Evolutionary conservation across 2,888 invertebrate species (phyloP).

Genomic region (Pyralis farinalis): DNA sequence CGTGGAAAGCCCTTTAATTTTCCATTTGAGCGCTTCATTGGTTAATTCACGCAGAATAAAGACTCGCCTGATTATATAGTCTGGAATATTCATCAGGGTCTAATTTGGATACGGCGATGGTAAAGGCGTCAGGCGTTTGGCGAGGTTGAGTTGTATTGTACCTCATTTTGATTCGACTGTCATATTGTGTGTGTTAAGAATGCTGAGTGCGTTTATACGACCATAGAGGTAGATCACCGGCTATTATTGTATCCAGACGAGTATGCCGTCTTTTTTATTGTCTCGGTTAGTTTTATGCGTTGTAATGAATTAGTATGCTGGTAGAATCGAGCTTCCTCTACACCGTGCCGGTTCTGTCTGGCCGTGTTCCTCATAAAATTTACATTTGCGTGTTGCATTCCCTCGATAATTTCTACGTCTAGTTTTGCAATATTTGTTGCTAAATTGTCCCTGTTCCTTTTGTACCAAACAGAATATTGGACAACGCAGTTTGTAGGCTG

Average conservation of each 20-base stretch:
- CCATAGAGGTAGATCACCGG: slow-evolving; percentile 27
- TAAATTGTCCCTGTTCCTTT: neutral
- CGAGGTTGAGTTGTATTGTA: slow-evolving; percentile 57
- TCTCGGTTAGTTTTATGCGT: slow-evolving; percentile 38
- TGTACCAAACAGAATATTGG: too few relatives aligned
- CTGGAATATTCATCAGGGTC: slow-evolving; percentile 34
- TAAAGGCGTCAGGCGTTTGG: slow-evolving; percentile 49
- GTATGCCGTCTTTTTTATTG: slow-evolving; percentile 30
- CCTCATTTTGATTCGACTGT: slow-evolving; percentile 58
- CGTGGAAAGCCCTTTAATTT: slow-evolving; percentile 45
- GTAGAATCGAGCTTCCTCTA: slow-evolving; percentile 50
- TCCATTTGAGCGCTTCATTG: slow-evolving; percentile 54
- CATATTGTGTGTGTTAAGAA: slow-evolving; percentile 44
- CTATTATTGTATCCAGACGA: slow-evolving; percentile 21
- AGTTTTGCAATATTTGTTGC: neutral
- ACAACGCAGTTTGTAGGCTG: too few relatives aligned
- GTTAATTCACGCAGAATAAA: slow-evolving; percentile 31
- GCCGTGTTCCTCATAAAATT: slow-evolving; percentile 51
- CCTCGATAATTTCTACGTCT: slow-evolving; percentile 14
- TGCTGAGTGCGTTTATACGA: slow-evolving; percentile 52
- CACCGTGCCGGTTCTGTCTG: slow-evolving; percentile 46
- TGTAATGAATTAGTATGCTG: slow-evolving; percentile 65
- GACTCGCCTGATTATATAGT: slow-evolving; percentile 14
- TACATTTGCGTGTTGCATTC: slow-evolving; percentile 37
- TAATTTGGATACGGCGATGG: slow-evolving; percentile 40